Evolutionary conservation across 2,888 invertebrate species (phyloP).

Genomic region (Chrysodeixis includens): DNA sequence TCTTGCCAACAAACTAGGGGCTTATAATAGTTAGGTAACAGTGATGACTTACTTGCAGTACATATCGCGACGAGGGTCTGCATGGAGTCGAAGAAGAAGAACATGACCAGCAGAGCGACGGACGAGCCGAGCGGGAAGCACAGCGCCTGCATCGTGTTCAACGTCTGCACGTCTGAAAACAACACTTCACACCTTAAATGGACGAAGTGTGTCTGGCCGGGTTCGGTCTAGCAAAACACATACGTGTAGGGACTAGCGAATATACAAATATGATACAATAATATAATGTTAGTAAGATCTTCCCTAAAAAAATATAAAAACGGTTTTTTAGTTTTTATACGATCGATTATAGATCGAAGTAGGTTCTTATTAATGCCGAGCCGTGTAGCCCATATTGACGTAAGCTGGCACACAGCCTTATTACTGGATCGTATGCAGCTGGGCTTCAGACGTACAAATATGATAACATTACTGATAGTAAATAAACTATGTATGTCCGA

Average conservation of each 20-base stretch:
- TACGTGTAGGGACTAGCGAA: not conserved
- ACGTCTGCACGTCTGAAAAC: constrained; percentile 94
- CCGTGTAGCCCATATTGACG: too few species aligned
- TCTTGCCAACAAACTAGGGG: not conserved
- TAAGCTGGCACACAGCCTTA: too few species aligned
- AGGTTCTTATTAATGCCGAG: too few species aligned
- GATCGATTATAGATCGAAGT: too few species aligned
- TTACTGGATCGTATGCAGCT: too few species aligned
- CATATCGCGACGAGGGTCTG: constrained; percentile 98
- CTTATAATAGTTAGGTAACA: not conserved
- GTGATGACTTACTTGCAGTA: constrained; percentile 95
- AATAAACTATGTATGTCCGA: too few species aligned
- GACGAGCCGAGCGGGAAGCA: constrained; percentile 99
- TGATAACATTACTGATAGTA: too few species aligned
- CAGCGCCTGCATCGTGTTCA: constrained; percentile 99
- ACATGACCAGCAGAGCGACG: constrained; percentile 98
- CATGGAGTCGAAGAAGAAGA: constrained; percentile 99
- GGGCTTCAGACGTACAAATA: too few species aligned
- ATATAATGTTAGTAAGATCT: too few species aligned
- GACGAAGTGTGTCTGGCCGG: not conserved
- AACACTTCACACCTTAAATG: constrained; percentile 33
- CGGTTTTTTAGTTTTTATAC: too few species aligned
- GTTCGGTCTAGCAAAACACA: not conserved
- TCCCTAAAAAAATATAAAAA: too few species aligned
- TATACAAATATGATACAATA: too few species aligned